Base-by-base conservation (phyloP, 2,797 vertebrate species). In the Florisuga fusca region DNA sequence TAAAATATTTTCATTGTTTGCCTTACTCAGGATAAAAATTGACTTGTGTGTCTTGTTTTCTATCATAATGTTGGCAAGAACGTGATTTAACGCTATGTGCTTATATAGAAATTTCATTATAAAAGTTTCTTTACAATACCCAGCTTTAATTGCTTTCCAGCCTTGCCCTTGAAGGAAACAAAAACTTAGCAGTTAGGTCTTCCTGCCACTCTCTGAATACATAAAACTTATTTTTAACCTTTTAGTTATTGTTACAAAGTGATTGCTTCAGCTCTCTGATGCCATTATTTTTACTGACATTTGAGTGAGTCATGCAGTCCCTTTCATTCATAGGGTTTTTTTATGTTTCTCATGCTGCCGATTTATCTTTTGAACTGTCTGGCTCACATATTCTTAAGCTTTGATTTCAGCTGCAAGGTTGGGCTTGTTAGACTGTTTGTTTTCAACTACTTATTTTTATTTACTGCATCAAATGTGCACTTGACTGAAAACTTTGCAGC, bases 201-300 rank as follows among this genome's bases (percentile, higher is more conserved):
- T 55, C 9, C 64, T 95, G 82, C 25, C 16, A 26, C 31, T 81
- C 64, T 93, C 82, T 64, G 54, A 91, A 68, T 75, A 78, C n/a
- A 21, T 48, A 51, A 83, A 91, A 61, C 38, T 89, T 90, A 68
- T 78, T 94, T 84, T 95, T 90, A 94, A 92, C 68, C 58, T 95
- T 72, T 84, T 82, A 25, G 50, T 81, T 86, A 64, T 74, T 93
- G 66, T 71, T 88, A 31, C 43, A 89, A 87, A 87, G 86, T 89
- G 84, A 81, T 55, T 31, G 25, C 57, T 68, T 84, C 61, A 58
- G 43, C 46, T n/a, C 8, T 46, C 13, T 8, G 43, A 59, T 31
- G 43, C 69, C 61, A 3, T 91, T 87, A 41, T 90, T 90, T 76
- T 62, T 33, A 41, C 55, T 94, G 83, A 81, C 46, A 53, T 73